Percentiles rank a stretch among this genome's conserved stretches.
Conservation (phyloP, 2,113 vertebrate species). For the Rousettus leschenaultii region DNA sequence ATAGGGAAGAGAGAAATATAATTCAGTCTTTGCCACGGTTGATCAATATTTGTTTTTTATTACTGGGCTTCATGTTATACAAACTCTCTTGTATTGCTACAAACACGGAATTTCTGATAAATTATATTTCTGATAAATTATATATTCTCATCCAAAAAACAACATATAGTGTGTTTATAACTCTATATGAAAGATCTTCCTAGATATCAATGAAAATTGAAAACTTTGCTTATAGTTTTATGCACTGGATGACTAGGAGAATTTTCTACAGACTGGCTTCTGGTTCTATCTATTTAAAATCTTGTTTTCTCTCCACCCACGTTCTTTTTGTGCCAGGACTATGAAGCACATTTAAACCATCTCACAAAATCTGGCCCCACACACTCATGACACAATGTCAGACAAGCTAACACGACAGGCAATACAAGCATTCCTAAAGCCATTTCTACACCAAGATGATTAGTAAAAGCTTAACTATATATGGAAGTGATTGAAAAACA, state of each 20-base stretch:
- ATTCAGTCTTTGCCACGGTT: not conserved
- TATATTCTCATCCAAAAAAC: not conserved
- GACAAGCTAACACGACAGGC: not conserved
- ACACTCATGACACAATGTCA: not conserved
- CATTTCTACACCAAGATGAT: not conserved
- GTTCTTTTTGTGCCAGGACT: not conserved
- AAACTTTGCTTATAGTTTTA: not conserved
- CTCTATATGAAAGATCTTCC: not conserved
- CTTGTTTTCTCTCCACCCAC: not conserved
- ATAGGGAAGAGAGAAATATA: not conserved
- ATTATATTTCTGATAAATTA: not conserved
- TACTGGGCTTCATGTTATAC: not conserved
- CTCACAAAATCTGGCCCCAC: not conserved
- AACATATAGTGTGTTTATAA: not conserved
- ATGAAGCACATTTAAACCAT: not conserved
- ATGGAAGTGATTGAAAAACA: not conserved
- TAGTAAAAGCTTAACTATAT: not conserved
- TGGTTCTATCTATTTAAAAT: not conserved
- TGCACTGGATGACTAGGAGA: not conserved
- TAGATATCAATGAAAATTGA: not conserved
- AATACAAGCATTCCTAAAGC: not conserved
- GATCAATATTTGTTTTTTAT: not conserved
- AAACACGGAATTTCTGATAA: not conserved
- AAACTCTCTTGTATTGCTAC: not conserved
- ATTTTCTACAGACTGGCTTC: not conserved